phyloP scores from a whole-genome alignment of 2,113 vertebrate species.

The Petrocephalus microphthalmus region DNA sequence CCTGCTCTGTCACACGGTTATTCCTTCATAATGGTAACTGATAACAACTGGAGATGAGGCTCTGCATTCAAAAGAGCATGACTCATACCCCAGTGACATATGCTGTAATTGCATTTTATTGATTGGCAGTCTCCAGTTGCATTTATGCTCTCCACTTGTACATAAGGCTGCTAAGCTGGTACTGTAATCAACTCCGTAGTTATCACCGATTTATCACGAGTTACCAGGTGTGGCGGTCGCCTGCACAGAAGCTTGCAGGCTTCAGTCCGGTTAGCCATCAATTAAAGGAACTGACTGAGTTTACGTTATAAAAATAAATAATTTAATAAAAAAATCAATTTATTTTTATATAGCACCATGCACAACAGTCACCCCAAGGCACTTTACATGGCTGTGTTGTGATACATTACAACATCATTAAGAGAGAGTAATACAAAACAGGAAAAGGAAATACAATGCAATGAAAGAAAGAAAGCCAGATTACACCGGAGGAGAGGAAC shows the following conservation, averaged over 20 bases:
- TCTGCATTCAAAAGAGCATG: conserved; percentile 7
- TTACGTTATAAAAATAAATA: too few species aligned
- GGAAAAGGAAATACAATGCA: too few species aligned
- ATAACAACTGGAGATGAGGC: background rate
- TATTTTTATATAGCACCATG: too few species aligned
- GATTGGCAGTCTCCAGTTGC: conserved; percentile 24
- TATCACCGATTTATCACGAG: conserved; percentile 10
- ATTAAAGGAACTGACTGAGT: background rate
- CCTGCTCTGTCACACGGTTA: background rate
- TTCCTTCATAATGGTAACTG: background rate
- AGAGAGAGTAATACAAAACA: too few species aligned
- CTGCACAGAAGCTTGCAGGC: background rate
- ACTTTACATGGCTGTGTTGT: too few species aligned
- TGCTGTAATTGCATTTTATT: conserved; percentile 37
- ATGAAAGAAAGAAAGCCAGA: too few species aligned
- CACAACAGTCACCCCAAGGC: too few species aligned
- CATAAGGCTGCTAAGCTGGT: conserved; percentile 15
- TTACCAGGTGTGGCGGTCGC: background rate
- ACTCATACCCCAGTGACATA: conserved; percentile 31
- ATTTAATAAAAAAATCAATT: too few species aligned
- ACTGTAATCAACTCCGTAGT: conserved; percentile 6
- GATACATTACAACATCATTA: too few species aligned
- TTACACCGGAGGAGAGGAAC: too few species aligned
- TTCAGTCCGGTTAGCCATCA: background rate
- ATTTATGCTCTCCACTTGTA: conserved; percentile 21